Evolutionary conservation across 2,797 vertebrate genomes (phyloP).

Genomic region (Neosilurus mollespiculum): DNA sequence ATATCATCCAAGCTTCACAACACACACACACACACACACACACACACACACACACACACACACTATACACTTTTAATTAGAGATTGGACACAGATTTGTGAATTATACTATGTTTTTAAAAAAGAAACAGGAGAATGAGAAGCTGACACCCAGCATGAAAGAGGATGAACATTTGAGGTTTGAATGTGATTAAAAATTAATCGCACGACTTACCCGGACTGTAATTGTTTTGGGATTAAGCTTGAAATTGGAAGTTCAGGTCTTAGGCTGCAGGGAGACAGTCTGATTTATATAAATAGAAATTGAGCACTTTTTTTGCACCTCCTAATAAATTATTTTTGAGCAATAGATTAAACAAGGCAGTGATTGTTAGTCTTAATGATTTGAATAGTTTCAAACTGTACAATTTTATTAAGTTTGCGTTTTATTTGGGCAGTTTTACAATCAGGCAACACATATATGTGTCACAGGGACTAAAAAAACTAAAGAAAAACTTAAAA

Average conservation of each 20-base stretch:
- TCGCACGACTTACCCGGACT: conserved; percentile 47
- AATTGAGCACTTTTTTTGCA: conserved; percentile 29
- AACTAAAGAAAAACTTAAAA: too few species aligned
- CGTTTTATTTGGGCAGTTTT: too few species aligned
- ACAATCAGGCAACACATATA: too few species aligned
- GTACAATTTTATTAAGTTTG: not conserved
- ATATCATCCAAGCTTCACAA: conserved; percentile 38
- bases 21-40: too few species aligned
- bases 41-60: conserved; percentile 20
- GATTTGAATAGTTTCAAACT: not conserved
- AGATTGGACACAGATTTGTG: conserved; percentile 40
- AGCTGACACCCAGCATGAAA: conserved; percentile 51
- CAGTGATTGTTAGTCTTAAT: conserved; percentile 9
- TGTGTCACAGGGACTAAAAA: too few species aligned
- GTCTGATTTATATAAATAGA: conserved; percentile 52
- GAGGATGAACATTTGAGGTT: conserved; percentile 57
- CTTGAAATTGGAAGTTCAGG: conserved; percentile 53
- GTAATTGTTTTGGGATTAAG: conserved; percentile 58
- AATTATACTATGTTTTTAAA: conserved; percentile 25
- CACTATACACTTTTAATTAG: conserved; percentile 46
- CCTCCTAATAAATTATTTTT: conserved; percentile 44
- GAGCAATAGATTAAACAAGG: conserved; percentile 18
- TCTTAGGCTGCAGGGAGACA: conserved; percentile 47
- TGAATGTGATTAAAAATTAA: conserved; percentile 62
- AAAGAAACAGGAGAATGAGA: conserved; percentile 48